Percentiles rank a stretch among this genome's conserved stretches.
Evolutionary conservation across 2,888 invertebrate species (phyloP).

Genomic region (Ypsolopha sequella): DNA sequence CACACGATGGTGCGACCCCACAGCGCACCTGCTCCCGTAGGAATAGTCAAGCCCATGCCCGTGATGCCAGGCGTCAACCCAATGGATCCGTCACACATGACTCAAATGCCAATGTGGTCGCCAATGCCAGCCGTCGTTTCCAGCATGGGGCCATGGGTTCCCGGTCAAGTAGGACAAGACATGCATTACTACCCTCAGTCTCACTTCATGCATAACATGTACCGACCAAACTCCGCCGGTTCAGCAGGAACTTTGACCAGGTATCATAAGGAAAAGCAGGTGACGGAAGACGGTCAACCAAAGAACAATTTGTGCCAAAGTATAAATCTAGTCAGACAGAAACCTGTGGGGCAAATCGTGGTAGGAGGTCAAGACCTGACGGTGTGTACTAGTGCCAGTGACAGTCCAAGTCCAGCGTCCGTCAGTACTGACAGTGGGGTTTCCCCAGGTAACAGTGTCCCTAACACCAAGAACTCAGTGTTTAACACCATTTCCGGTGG

Average conservation of each 20-base stretch:
- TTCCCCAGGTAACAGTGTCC: slow-evolving; percentile 54
- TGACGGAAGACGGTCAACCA: slow-evolving; percentile 31
- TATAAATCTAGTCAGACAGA: slow-evolving; percentile 64
- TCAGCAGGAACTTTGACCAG: slow-evolving; percentile 60
- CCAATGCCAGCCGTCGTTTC: slow-evolving; percentile 50
- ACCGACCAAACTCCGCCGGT: slow-evolving; percentile 56
- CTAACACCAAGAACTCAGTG: slow-evolving; percentile 48
- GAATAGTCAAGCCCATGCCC: slow-evolving; percentile 44
- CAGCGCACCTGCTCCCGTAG: slow-evolving; percentile 49
- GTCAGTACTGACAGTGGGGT: slow-evolving; percentile 59
- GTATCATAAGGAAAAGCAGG: slow-evolving; percentile 45
- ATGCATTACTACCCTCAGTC: slow-evolving; percentile 61
- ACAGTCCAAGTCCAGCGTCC: slow-evolving; percentile 57
- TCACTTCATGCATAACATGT: slow-evolving; percentile 52
- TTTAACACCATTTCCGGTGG: slow-evolving; percentile 24
- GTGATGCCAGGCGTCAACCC: slow-evolving; percentile 36
- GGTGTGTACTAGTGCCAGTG: slow-evolving; percentile 52
- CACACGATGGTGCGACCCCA: slow-evolving; percentile 44
- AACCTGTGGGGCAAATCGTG: slow-evolving; percentile 64
- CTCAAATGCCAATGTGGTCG: slow-evolving; percentile 58
- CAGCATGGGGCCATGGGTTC: slow-evolving; percentile 49
- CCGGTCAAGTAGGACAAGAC: slow-evolving; percentile 44
- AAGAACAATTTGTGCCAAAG: slow-evolving; percentile 64
- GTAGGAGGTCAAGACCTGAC: slow-evolving; percentile 57
- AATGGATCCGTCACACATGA: slow-evolving; percentile 45